These are phyloP conservation scores for Phylloscopus trochilus DNA, from an alignment of 2,113 vertebrate genomes.

Conservation along the genomic window DNA sequence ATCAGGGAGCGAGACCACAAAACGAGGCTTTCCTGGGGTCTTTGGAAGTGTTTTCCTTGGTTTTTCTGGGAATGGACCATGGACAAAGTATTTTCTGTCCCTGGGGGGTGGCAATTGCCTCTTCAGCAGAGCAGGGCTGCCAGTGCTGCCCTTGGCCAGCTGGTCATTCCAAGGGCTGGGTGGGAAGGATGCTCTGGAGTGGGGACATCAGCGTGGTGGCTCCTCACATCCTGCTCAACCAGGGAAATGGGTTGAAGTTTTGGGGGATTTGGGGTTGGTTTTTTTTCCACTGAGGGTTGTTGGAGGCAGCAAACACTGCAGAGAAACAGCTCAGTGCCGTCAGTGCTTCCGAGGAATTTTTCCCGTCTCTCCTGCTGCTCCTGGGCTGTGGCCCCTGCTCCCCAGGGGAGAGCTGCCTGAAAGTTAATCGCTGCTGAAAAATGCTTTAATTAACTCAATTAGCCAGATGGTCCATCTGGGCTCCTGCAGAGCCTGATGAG, in stretches of 20 bases:
- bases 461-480: constrained; percentile 7
- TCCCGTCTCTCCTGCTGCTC: not conserved
- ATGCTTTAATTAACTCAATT: constrained; percentile 43
- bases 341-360: not conserved
- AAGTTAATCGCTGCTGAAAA: constrained; percentile 28
- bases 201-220: rapidly evolving
- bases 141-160: not conserved
- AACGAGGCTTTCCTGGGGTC: not conserved
- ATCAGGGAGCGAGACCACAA: not conserved
- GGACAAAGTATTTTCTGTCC: not conserved
- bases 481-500: not conserved
- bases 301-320: rapidly evolving
- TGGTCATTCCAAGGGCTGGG: not conserved
- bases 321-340: not conserved
- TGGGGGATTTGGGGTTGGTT: not conserved
- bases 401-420: not conserved
- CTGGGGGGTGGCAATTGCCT: not conserved
- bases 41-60: not conserved
- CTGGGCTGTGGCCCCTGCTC: not conserved
- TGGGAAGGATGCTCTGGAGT: not conserved
- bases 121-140: not conserved
- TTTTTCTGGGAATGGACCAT: not conserved
- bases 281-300: not conserved
- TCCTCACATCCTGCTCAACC: not conserved
- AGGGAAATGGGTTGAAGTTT: not conserved